Conservation (phyloP, 2,797 vertebrate genomes). For the Anomalospiza imberbis region DNA sequence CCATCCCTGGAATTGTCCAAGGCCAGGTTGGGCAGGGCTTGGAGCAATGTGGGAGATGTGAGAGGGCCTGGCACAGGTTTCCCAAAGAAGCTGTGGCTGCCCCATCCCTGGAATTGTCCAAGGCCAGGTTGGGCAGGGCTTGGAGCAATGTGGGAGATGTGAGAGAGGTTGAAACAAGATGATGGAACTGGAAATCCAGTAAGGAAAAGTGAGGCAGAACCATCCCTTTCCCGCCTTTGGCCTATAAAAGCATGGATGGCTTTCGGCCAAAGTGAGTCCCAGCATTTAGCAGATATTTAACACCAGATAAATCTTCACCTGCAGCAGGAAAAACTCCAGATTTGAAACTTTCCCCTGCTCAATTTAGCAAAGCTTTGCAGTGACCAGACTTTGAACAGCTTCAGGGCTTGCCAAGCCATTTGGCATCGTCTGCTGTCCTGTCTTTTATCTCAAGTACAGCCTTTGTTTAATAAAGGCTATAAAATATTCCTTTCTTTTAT, state of each 20-base stretch:
- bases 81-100: neutral
- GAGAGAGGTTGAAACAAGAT: neutral
- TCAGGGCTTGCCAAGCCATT: conserved; percentile 22
- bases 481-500: conserved; percentile 20
- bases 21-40: no score
- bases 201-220: neutral
- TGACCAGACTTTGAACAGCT: neutral
- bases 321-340: neutral
- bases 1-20: no score
- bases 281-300: neutral
- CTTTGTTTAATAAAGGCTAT: neutral
- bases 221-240: neutral
- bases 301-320: conserved; percentile 22
- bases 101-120: neutral
- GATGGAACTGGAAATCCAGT: neutral
- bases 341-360: conserved; percentile 2
- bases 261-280: neutral
- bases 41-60: no score
- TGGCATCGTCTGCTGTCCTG: neutral
- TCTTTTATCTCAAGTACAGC: conserved; percentile 9
- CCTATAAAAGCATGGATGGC: neutral
- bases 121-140: rapidly evolving
- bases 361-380: neutral
- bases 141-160: neutral
- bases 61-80: rapidly evolving